These are phyloP conservation scores for Lytechinus variegatus DNA, from an alignment of 35 echinoderm and acorn worm genomes.

Conservation along the genomic window DNA sequence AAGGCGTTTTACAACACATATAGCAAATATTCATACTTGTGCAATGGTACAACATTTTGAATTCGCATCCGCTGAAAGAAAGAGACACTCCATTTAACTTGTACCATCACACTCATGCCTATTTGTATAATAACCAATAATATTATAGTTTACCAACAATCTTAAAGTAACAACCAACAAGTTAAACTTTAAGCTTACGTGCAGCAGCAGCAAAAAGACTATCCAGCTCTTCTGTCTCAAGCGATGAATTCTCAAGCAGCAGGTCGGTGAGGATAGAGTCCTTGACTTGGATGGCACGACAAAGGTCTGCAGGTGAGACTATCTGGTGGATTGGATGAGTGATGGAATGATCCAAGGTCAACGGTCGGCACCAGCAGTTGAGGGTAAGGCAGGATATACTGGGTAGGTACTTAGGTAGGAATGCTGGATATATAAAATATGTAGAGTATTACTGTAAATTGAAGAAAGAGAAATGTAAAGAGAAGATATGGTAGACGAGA, in stretches of 20 bases:
- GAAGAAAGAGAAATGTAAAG: too few relatives aligned
- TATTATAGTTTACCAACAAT: too few relatives aligned
- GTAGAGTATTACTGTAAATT: neutral
- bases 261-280: slow-evolving; percentile 10
- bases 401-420: neutral
- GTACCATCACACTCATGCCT: too few relatives aligned
- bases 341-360: neutral
- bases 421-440: neutral
- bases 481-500: neutral
- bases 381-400: neutral
- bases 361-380: neutral
- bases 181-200: neutral
- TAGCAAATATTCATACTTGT: too few relatives aligned
- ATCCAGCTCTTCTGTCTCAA: neutral
- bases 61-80: too few relatives aligned
- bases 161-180: too few relatives aligned
- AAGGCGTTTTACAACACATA: too few relatives aligned
- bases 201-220: neutral
- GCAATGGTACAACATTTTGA: too few relatives aligned
- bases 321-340: slow-evolving; percentile 23
- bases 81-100: too few relatives aligned
- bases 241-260: neutral
- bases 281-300: neutral
- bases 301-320: neutral
- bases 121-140: too few relatives aligned